These are phyloP conservation scores for Harpagoxenus sublaevis DNA, from an alignment of 2,888 invertebrate genomes.

Conservation along the genomic window DNA sequence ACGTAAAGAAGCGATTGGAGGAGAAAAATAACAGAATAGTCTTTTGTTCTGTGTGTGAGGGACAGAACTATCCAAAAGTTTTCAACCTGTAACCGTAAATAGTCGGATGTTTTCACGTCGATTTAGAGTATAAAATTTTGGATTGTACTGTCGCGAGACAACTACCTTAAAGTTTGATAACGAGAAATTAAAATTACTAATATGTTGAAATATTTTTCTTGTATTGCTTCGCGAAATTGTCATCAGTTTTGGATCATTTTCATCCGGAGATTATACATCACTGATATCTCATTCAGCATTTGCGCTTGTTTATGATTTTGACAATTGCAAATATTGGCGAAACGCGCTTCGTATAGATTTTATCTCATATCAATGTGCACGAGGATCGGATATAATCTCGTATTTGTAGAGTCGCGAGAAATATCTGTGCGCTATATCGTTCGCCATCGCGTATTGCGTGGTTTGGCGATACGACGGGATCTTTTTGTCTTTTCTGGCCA, in stretches of 20 bases:
- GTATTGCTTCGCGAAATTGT: not conserved
- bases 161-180: not conserved
- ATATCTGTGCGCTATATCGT: slow-evolving; percentile 42
- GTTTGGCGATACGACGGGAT: slow-evolving; percentile 4
- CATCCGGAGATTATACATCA: slow-evolving; percentile 10
- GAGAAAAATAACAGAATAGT: too few relatives aligned
- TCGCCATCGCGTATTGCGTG: not conserved
- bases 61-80: too few relatives aligned
- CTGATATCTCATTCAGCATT: slow-evolving; percentile 29
- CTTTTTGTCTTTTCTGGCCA: slow-evolving; percentile 1
- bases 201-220: not conserved
- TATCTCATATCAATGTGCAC: slow-evolving; percentile 7
- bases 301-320: slow-evolving; percentile 46
- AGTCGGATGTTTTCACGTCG: too few relatives aligned
- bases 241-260: not conserved
- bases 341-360: slow-evolving; percentile 13
- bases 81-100: too few relatives aligned
- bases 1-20: too few relatives aligned
- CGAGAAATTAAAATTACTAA: not conserved
- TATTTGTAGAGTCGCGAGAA: slow-evolving; percentile 24
- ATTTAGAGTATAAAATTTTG: too few relatives aligned
- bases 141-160: too few relatives aligned
- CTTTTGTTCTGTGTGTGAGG: too few relatives aligned
- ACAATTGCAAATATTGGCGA: slow-evolving; percentile 46
- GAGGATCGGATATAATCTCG: slow-evolving; percentile 42